These are phyloP conservation scores for Melipona beecheii DNA, from an alignment of 2,888 invertebrate species.

Conservation along the genomic window DNA sequence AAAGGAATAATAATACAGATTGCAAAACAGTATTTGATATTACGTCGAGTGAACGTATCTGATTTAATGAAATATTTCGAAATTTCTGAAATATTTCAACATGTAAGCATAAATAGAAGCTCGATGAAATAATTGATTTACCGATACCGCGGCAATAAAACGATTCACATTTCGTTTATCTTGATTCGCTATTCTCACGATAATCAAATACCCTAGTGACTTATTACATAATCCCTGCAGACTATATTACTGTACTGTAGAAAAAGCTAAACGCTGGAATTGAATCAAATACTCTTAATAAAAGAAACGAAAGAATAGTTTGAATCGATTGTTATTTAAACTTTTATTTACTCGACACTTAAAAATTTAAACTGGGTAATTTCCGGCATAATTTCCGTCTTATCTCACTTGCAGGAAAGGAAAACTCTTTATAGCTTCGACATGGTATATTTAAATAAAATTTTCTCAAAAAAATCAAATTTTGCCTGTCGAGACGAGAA, in stretches of 20 bases:
- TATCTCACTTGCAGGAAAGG: background rate
- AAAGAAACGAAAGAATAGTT: no score
- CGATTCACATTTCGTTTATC: background rate
- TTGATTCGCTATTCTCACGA: background rate
- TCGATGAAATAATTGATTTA: background rate
- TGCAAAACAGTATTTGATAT: no score
- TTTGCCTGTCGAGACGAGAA: background rate
- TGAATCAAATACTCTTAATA: no score
- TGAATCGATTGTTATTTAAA: no score
- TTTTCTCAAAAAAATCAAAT: background rate
- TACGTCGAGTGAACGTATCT: background rate
- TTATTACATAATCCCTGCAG: background rate
- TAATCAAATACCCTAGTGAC: background rate
- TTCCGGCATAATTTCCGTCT: background rate
- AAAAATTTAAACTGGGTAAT: no score
- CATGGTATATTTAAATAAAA: background rate
- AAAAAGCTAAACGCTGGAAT: no score
- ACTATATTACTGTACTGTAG: background rate
- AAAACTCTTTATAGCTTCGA: background rate
- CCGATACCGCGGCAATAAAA: background rate
- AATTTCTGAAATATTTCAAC: no score
- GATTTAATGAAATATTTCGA: constrained; percentile 24
- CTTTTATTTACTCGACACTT: no score
- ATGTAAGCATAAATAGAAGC: background rate
- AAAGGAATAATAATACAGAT: background rate